Evolutionary conservation across 2,888 invertebrate species (phyloP).

Genomic region (Incurvaria masculella): DNA sequence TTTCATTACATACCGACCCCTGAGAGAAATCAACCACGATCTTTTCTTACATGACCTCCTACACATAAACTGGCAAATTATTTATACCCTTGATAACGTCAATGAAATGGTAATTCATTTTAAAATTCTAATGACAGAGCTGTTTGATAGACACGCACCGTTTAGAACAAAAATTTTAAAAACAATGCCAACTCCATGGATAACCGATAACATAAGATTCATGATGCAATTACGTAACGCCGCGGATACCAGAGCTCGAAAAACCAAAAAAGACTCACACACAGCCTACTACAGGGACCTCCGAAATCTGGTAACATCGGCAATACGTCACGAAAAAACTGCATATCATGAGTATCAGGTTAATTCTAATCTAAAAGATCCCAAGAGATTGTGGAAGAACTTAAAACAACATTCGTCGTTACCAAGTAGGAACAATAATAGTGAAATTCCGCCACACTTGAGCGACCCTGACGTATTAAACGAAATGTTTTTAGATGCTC

Average conservation of each 20-base stretch:
- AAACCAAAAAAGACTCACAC: neutral
- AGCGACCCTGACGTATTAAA: neutral
- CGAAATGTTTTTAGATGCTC: neutral
- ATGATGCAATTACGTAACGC: constrained; percentile 1
- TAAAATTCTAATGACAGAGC: neutral
- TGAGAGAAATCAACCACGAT: too few relatives aligned
- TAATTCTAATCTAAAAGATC: neutral
- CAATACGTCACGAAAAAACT: neutral
- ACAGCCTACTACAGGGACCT: neutral
- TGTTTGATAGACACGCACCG: constrained; percentile 2
- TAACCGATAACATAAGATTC: constrained; percentile 1
- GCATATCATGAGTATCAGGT: neutral
- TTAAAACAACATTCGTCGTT: neutral
- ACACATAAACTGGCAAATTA: too few relatives aligned
- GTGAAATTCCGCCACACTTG: neutral
- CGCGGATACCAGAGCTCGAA: neutral
- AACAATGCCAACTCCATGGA: neutral
- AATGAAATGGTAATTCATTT: neutral
- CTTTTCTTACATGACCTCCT: too few relatives aligned
- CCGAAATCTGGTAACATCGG: neutral
- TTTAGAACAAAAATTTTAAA: neutral
- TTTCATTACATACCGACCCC: too few relatives aligned
- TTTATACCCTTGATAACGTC: neutral
- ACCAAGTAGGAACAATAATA: neutral
- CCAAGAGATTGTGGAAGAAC: neutral